A percentile compares a stretch with the other conserved stretches of the same genome.
Conservation (phyloP, 2,888 invertebrate genomes). For the Torymus aiolomorphi region DNA sequence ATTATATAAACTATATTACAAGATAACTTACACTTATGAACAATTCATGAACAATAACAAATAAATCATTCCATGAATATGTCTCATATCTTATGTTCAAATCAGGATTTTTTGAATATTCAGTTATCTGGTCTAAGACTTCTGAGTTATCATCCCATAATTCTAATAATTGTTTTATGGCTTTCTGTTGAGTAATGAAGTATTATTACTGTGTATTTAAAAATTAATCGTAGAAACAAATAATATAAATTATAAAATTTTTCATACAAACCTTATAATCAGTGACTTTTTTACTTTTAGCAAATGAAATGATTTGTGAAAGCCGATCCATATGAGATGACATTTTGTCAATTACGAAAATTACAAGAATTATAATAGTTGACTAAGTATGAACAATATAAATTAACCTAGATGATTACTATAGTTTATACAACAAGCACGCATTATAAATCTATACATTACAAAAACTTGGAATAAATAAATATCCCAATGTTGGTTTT, state of each 20-base stretch:
- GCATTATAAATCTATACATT: background rate
- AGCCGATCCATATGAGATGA: constrained; percentile 45
- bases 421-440: background rate
- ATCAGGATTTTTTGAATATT: constrained; percentile 57
- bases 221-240: background rate
- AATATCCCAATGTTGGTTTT: background rate
- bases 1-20: constrained; percentile 3
- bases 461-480: background rate
- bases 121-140: constrained; percentile 62
- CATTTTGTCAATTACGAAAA: constrained; percentile 41
- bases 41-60: constrained; percentile 62
- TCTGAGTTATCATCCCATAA: constrained; percentile 61
- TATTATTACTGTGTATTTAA: constrained; percentile 5
- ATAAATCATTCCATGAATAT: constrained; percentile 63
- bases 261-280: constrained; percentile 61
- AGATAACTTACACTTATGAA: constrained; percentile 61
- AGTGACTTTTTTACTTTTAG: constrained; percentile 60
- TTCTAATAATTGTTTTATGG: constrained; percentile 60
- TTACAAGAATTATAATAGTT: constrained; percentile 7
- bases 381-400: background rate
- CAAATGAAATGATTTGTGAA: constrained; percentile 56
- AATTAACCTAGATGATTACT: constrained; percentile 33
- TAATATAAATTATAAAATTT: constrained; percentile 6
- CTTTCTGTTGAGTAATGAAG: constrained; percentile 61
- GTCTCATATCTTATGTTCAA: constrained; percentile 10